These are phyloP conservation scores for Ernsta delagoae DNA, from an alignment of 2,888 invertebrate genomes.

Conservation along the genomic window DNA sequence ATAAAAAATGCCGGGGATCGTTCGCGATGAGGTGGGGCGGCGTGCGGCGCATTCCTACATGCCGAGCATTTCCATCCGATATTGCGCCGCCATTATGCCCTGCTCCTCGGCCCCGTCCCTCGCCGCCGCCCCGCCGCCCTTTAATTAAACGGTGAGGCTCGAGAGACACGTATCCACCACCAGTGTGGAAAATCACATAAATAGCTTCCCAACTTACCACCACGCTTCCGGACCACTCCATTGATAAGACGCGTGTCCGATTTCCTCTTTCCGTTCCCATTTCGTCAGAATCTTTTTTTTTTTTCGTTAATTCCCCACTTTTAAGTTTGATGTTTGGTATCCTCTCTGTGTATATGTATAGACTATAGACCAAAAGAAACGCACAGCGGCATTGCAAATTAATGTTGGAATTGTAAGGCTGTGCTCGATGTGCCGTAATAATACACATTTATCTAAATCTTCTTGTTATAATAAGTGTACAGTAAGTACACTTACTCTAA, in stretches of 20 bases:
- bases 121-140: constrained; percentile 76
- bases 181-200: constrained; percentile 81
- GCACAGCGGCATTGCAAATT: neutral
- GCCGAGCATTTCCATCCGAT: constrained; percentile 85
- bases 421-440: neutral
- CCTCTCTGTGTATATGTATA: neutral
- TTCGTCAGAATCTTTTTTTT: constrained; percentile 33
- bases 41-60: constrained; percentile 82
- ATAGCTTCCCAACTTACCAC: constrained; percentile 69
- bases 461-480: no score
- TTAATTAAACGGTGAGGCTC: constrained; percentile 84
- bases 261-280: constrained; percentile 36
- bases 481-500: no score
- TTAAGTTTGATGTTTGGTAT: neutral
- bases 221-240: constrained; percentile 55
- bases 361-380: neutral
- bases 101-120: constrained; percentile 67
- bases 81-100: constrained; percentile 84
- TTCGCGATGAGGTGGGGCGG: constrained; percentile 77
- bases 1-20: constrained; percentile 84
- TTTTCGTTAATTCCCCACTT: neutral
- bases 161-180: constrained; percentile 79
- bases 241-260: constrained; percentile 54
- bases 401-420: neutral
- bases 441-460: no score